Percentiles rank a stretch among this genome's conserved stretches.
These are phyloP conservation scores for Agrypnus murinus DNA, from an alignment of 2,888 invertebrate species.

Conservation along the genomic window DNA sequence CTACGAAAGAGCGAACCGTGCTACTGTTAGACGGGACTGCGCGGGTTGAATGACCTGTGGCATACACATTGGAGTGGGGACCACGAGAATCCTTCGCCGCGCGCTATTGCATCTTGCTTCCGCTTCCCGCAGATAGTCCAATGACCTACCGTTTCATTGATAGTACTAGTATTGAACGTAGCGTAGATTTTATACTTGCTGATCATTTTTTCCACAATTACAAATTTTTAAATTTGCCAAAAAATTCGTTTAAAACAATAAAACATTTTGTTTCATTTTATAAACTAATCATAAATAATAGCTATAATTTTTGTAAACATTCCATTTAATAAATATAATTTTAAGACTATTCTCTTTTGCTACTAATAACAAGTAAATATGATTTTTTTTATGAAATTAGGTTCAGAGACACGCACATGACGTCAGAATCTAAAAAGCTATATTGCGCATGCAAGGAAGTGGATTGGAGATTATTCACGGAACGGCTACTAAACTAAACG, in stretches of 20 bases:
- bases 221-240: background rate
- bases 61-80: constrained; percentile 58
- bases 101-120: constrained; percentile 70
- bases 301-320: background rate
- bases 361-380: background rate
- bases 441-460: constrained; percentile 68
- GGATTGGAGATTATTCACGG: constrained; percentile 58
- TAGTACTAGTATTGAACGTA: constrained; percentile 39
- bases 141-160: constrained; percentile 61
- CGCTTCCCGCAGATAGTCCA: constrained; percentile 64
- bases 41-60: constrained; percentile 72
- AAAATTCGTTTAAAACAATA: background rate
- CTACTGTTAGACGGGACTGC: constrained; percentile 69
- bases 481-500: constrained; percentile 22
- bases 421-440: constrained; percentile 58
- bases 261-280: background rate
- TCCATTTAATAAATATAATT: background rate
- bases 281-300: background rate
- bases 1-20: constrained; percentile 66
- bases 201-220: constrained; percentile 4
- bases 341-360: background rate
- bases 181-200: constrained; percentile 16
- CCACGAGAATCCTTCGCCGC: constrained; percentile 68
- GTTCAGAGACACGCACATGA: constrained; percentile 62
- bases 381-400: constrained; percentile 56